A percentile compares a stretch with the other conserved stretches of the same genome.
Conservation (phyloP, 2,888 invertebrate genomes). For the Calliopum simillimum region DNA sequence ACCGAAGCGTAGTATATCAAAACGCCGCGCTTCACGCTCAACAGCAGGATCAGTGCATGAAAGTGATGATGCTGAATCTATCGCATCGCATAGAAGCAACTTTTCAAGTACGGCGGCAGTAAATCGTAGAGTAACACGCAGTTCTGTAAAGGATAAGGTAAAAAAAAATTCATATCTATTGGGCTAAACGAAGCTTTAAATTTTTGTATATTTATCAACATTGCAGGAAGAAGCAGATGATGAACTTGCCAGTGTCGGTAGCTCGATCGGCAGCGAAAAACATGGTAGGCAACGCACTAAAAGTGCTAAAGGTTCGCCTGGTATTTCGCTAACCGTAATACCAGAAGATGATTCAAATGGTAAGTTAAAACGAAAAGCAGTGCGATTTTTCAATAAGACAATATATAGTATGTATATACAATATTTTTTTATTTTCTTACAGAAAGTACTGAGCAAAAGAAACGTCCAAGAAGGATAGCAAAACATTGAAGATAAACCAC, state of each 20-base stretch:
- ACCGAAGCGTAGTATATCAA: conserved; percentile 41
- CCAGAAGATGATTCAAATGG: conserved; percentile 49
- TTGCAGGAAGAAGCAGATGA: conserved; percentile 49
- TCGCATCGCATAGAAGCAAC: conserved; percentile 50
- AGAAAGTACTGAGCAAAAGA: conserved; percentile 40
- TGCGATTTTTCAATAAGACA: neutral
- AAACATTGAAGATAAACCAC: conserved; percentile 39
- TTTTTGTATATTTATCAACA: neutral
- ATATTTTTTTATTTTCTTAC: conserved; percentile 14
- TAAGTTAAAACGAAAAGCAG: conserved; percentile 19
- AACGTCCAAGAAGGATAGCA: conserved; percentile 34
- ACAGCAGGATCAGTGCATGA: conserved; percentile 45
- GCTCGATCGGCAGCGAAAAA: conserved; percentile 48
- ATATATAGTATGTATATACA: neutral
- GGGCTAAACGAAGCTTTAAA: neutral
- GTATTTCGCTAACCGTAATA: conserved; percentile 45
- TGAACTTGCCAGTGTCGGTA: conserved; percentile 48
- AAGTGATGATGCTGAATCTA: conserved; percentile 54
- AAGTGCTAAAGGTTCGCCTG: conserved; percentile 48
- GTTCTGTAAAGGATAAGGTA: conserved; percentile 49
- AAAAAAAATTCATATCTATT: neutral
- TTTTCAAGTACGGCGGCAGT: conserved; percentile 44
- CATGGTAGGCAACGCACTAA: conserved; percentile 44
- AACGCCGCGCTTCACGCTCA: conserved; percentile 44
- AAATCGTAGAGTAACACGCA: conserved; percentile 48